A percentile compares a stretch with the other conserved stretches of the same genome.
Evolutionary conservation across 1,140 invertebrate genomes (phyloP).

Genomic region (Pseudomyrmex cubaensis): DNA sequence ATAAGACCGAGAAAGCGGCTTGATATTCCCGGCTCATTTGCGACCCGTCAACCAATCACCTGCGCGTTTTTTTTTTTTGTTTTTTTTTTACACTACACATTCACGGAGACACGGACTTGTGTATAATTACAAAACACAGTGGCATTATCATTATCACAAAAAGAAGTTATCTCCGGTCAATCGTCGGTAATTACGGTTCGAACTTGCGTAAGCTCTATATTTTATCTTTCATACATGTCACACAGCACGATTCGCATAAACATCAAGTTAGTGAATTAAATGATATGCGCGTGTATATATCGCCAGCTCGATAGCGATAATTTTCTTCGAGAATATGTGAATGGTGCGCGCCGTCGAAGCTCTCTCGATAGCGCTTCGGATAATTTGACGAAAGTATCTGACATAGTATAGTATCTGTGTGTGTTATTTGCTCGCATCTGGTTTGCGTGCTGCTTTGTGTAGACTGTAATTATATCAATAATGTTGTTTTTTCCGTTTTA

Average conservation of each 20-base stretch:
- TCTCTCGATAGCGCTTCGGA: too few species aligned
- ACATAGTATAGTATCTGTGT: too few species aligned
- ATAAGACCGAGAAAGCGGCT: conserved; percentile 5
- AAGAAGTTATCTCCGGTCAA: conserved; percentile 1
- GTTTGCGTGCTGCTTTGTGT: conserved; percentile 12
- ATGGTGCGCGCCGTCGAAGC: too few species aligned
- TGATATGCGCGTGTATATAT: too few species aligned
- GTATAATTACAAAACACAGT: conserved; percentile 28
- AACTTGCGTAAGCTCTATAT: too few species aligned
- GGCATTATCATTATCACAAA: conserved; percentile 58
- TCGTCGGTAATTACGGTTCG: too few species aligned
- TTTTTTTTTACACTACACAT: conserved; percentile 41
- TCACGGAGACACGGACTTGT: background rate
- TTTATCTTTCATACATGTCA: too few species aligned
- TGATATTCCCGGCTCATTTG: conserved; percentile 27
- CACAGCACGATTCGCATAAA: too few species aligned
- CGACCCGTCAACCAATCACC: conserved; percentile 57
- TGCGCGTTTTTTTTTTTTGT: conserved; percentile 35
- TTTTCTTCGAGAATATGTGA: background rate
- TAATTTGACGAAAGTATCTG: conserved; percentile 34
- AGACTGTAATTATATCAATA: conserved; percentile 1
- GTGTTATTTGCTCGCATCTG: background rate
- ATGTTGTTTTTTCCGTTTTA: background rate
- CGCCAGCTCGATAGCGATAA: conserved; percentile 25
- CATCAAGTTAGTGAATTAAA: too few species aligned